Evolutionary conservation across 2,113 vertebrate genomes (phyloP).

Genomic region (Gallinago undulata): DNA sequence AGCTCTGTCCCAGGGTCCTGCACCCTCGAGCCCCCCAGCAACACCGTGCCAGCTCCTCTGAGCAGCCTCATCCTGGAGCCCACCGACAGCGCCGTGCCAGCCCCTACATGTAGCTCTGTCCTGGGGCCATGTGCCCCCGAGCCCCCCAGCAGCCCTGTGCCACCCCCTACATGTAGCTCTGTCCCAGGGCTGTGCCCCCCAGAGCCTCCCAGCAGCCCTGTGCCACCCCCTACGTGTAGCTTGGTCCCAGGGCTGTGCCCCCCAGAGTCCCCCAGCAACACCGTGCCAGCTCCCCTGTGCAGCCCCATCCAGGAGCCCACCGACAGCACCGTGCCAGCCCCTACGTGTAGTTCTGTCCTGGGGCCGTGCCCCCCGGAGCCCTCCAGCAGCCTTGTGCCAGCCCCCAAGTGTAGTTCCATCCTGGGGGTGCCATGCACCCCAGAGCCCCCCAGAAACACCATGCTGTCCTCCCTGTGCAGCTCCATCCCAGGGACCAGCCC

Average conservation of each 20-base stretch:
- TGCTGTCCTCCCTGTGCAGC: too few species aligned
- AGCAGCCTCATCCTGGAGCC: rapidly evolving
- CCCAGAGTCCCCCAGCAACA: not conserved
- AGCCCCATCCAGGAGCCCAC: rapidly evolving
- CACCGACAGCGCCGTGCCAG: too few species aligned
- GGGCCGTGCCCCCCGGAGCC: too few species aligned
- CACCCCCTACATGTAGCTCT: not conserved
- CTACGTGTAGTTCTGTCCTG: too few species aligned
- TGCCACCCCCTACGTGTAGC: rapidly evolving
- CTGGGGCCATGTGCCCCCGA: rapidly evolving
- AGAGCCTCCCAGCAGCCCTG: rapidly evolving
- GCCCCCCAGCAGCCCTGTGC: too few species aligned
- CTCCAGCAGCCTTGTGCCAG: rapidly evolving
- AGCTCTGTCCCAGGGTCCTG: rapidly evolving
- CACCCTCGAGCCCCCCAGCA: not conserved
- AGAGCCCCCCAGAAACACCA: rapidly evolving
- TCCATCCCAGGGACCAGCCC: rapidly evolving
- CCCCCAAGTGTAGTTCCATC: too few species aligned
- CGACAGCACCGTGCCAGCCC: rapidly evolving
- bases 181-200: rapidly evolving
- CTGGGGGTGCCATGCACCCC: too few species aligned
- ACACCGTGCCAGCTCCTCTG: rapidly evolving
- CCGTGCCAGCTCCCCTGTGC: not conserved
- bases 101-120: not conserved
- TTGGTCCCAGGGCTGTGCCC: too few species aligned